Percentiles rank a stretch among this genome's conserved stretches.
These are phyloP conservation scores for Drosophila insularis DNA, from an alignment of 1,140 invertebrate genomes.

Conservation along the genomic window DNA sequence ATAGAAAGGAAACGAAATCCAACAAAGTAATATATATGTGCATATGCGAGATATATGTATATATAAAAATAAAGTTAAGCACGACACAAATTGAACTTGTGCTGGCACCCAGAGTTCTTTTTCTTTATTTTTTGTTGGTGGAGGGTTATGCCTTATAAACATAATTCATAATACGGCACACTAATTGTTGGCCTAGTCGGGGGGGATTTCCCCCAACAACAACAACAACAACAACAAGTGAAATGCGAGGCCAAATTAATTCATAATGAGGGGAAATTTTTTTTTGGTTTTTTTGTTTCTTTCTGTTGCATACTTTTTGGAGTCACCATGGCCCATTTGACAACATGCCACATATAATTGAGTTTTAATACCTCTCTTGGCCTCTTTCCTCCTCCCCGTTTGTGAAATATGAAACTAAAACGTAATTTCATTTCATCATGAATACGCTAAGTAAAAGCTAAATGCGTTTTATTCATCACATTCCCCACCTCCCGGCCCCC, in stretches of 20 bases:
- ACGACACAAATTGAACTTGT: constrained; percentile 47
- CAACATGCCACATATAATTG: constrained; percentile 77
- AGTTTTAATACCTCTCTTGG: constrained; percentile 52
- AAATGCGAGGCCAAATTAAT: constrained; percentile 72
- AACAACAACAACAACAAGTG: constrained; percentile 5
- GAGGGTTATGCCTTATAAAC: constrained; percentile 39
- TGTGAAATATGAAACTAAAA: constrained; percentile 40
- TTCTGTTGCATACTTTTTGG: constrained; percentile 37
- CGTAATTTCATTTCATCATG: constrained; percentile 52
- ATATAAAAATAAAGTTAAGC: constrained; percentile 13
- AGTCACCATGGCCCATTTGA: constrained; percentile 48
- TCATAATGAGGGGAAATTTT: constrained; percentile 58
- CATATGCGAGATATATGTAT: constrained; percentile 7
- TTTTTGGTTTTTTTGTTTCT: constrained; percentile 15
- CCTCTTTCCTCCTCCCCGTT: background rate
- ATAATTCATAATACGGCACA: constrained; percentile 69
- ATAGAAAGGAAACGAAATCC: constrained; percentile 3
- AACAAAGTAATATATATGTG: constrained; percentile 1
- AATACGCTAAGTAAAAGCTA: constrained; percentile 46
- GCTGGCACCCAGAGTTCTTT: background rate
- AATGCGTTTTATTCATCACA: background rate
- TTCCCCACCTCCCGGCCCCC: background rate
- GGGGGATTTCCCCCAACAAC: constrained; percentile 3
- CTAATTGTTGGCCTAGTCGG: constrained; percentile 60
- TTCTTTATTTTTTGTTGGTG: constrained; percentile 12